These are phyloP conservation scores for Micronycteris hirsuta DNA, from an alignment of 2,113 vertebrate genomes.

Conservation along the genomic window DNA sequence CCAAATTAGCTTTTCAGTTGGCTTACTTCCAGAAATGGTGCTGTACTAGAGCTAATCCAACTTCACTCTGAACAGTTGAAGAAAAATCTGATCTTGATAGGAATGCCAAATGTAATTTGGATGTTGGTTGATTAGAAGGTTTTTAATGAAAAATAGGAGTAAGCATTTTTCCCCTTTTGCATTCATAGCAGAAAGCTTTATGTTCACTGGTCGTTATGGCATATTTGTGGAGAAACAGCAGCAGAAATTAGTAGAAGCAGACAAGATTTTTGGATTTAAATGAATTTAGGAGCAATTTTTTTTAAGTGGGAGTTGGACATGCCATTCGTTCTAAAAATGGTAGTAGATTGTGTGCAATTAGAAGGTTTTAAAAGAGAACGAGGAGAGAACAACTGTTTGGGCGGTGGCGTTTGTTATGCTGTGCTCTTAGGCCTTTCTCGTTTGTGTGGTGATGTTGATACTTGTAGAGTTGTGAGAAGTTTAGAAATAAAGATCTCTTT, in stretches of 20 bases:
- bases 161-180: background rate
- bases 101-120: background rate
- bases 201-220: background rate
- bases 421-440: too few relatives aligned
- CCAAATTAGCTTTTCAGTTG: constrained; percentile 1
- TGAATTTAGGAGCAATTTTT: background rate
- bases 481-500: too few relatives aligned
- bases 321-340: background rate
- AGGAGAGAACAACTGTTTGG: too few relatives aligned
- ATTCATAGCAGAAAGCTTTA: background rate
- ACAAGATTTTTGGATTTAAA: background rate
- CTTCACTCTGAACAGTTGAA: background rate
- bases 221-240: background rate
- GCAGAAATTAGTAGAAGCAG: background rate
- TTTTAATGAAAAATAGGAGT: background rate
- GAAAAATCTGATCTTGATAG: background rate
- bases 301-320: background rate
- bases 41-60: background rate
- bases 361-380: background rate
- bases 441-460: too few relatives aligned
- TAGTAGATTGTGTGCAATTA: background rate
- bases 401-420: too few relatives aligned
- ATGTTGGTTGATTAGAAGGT: background rate
- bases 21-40: background rate
- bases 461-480: too few relatives aligned